phyloP scores from a whole-genome alignment of 2,113 vertebrate species.

The Sclerurus mexicanus region DNA sequence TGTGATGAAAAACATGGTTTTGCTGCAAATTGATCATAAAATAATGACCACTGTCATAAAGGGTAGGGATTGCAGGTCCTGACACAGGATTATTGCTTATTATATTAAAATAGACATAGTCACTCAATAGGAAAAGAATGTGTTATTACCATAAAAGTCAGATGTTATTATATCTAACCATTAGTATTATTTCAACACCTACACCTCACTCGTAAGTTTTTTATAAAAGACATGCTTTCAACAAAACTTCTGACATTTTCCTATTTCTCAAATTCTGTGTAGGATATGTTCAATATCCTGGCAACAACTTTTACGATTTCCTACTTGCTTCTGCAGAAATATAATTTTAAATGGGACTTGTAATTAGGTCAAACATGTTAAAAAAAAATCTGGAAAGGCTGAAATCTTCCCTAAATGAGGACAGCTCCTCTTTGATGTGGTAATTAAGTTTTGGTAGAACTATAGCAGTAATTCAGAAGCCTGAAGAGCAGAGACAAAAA shows the following conservation, averaged over 20 bases:
- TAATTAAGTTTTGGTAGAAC: constrained; percentile 49
- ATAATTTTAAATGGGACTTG: constrained; percentile 5
- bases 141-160: neutral
- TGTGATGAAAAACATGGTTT: neutral
- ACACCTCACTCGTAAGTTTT: neutral
- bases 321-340: neutral
- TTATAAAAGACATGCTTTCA: neutral
- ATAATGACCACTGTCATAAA: neutral
- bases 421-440: constrained; percentile 52
- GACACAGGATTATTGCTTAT: neutral
- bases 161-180: neutral
- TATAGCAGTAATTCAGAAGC: constrained; percentile 31
- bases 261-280: neutral
- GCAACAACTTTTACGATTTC: neutral
- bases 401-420: constrained; percentile 33
- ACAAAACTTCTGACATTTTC: neutral
- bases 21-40: neutral
- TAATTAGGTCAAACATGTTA: constrained; percentile 32
- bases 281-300: neutral
- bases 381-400: neutral
- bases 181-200: neutral
- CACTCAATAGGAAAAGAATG: neutral
- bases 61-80: neutral
- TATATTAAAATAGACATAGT: neutral
- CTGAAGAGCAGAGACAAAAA: constrained; percentile 21